Base-by-base conservation (phyloP, 2,113 vertebrate species). In the Chrysochloris asiatica region DNA sequence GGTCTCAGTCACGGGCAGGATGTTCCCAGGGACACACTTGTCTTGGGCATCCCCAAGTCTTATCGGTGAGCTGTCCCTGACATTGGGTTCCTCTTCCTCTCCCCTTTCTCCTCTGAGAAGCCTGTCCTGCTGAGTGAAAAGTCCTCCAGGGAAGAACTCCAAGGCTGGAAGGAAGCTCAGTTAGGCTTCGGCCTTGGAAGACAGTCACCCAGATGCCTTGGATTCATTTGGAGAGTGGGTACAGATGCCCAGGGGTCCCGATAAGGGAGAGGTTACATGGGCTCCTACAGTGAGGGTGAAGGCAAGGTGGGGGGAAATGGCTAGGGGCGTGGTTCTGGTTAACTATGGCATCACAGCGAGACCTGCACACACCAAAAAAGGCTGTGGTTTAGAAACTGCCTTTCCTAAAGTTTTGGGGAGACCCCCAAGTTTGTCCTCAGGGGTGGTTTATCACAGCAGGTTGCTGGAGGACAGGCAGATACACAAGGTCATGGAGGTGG, bases 91-190 rank as follows among this genome's bases (percentile, higher is more conserved):
- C 78, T 43, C 76, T 63, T 69, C 65, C 91, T 83, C 79, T 88
- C 79, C 45, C 45, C 59, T 91, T 79, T 76, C 71, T 30, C 61
- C 21, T 22, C 33, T 13, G 73, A 21, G 33, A 52, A 33, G 50
- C 52, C 54, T 12, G 50, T 86, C 86, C 78, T 63, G 85, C 52
- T 82, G 72, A 17, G 0, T 28, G 85, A 38, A 45, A 78, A 75
- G 61, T 10, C 63, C n/a, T 80, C 86, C 91, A 63, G 79, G 84
- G 41, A 28, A 56, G 67, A 77, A 24, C 47, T 47, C 72, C 83
- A 26, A 54, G 84, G 83, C 92, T 87, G 59, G 81, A 93, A 91
- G 77, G 76, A 93, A 87, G 87, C 73, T 89, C 63, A 45, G 28
- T 93, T 84, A 81, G 89, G 80, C 65, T 33, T 47, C 2, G 67